Evolutionary conservation across 2,113 vertebrate genomes (phyloP), one percentile per base, ranked within the genome.

Genomic region (Cathartes aura): DNA sequence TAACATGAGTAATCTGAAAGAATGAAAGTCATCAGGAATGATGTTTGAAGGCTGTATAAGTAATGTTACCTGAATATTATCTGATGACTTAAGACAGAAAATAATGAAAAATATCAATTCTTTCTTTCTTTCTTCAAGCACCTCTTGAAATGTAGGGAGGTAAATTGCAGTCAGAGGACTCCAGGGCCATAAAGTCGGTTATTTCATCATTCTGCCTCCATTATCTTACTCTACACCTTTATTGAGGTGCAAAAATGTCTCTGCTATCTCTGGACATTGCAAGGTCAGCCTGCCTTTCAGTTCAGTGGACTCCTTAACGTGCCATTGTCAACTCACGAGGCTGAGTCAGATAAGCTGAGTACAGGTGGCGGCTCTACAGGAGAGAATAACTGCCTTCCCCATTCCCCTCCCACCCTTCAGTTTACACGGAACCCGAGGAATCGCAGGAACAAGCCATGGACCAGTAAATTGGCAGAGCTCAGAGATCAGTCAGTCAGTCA

Each of bases 401-500:
- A 64, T 23, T 90, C 29, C 9, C 20, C 22, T 82, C 26, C 43
- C 48, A 88, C 12, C 34, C 36, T 96, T 86, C 75, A 56, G 29
- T 80, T 58, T 47, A 82, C 62, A 22, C 36, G 23, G 24, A 75
- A 67, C 45, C 53, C 2, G 3, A 55, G 26, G 32, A 82, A 18
- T 26, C 11, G 1, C n/a, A 93, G 82, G 67, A 97, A 80, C 91
- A 93, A 96, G 78, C 43, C 42, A 63, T 32, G 52, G 17, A 78
- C 96, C 80, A 70, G 91, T 78, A 97, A 97, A 97, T 67, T 97
- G 95, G 90, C 81, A 96, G 89, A 92, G 92, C 86, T 97, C 85
- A 90, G 82, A 94, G 87, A 96, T 97, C 96, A 94, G 93, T 87
- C 93, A 97, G 95, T 96, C 97, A 98, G 95, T 95, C 96, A 98